These are phyloP conservation scores for Periphyllus acericola DNA, from an alignment of 2,888 invertebrate genomes.

Conservation along the genomic window DNA sequence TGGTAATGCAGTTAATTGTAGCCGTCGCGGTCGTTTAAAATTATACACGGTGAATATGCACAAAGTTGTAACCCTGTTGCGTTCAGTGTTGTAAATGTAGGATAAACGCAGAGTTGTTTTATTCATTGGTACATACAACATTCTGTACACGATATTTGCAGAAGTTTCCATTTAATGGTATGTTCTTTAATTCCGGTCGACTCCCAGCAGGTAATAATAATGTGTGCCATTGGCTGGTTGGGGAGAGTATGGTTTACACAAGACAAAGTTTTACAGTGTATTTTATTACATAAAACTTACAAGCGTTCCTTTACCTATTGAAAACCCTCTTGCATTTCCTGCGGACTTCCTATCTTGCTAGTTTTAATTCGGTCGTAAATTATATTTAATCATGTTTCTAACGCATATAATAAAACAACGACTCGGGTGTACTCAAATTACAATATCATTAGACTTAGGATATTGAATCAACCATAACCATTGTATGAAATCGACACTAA, in stretches of 20 bases:
- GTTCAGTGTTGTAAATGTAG: not conserved
- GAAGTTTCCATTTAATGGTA: slow-evolving; percentile 22
- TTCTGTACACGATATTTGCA: not conserved
- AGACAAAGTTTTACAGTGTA: slow-evolving; percentile 40
- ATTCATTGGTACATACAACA: not conserved
- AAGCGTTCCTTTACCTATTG: not conserved
- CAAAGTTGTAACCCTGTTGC: not conserved
- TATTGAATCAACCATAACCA: not conserved
- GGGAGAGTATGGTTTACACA: slow-evolving; percentile 20
- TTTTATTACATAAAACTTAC: slow-evolving; percentile 25
- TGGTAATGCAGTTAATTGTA: not conserved
- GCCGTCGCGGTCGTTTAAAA: not conserved
- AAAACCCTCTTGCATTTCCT: slow-evolving; percentile 7
- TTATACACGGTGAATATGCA: not conserved
- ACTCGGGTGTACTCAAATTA: not conserved
- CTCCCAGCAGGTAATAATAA: slow-evolving; percentile 28
- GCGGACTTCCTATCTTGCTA: not conserved
- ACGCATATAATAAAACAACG: not conserved
- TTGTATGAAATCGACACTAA: not conserved
- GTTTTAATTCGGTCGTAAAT: not conserved
- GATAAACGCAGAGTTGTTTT: not conserved
- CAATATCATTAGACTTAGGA: not conserved
- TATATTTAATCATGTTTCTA: not conserved
- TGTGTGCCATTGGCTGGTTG: not conserved
- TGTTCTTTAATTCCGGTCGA: slow-evolving; percentile 35